These are phyloP conservation scores for Zaprionus inermis DNA, from an alignment of 1,140 invertebrate genomes.

Conservation along the genomic window DNA sequence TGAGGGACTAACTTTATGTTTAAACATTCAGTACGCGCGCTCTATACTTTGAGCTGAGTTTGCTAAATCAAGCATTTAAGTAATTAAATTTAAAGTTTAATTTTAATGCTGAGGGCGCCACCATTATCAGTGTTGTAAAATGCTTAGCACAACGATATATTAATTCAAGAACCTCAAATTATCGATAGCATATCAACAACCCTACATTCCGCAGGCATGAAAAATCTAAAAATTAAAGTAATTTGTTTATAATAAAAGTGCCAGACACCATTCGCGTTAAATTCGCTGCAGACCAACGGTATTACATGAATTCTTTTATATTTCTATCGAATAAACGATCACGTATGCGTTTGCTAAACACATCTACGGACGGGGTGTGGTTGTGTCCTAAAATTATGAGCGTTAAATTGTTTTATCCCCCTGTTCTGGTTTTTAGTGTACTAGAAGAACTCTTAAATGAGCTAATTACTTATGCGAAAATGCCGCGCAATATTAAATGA, in stretches of 20 bases:
- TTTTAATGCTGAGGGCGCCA: conserved; percentile 21
- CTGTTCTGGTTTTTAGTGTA: conserved; percentile 14
- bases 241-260: conserved; percentile 53
- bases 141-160: conserved; percentile 2
- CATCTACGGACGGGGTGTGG: conserved; percentile 33
- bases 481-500: conserved; percentile 57
- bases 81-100: background rate
- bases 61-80: background rate
- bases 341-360: conserved; percentile 7
- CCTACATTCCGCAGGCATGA: conserved; percentile 54
- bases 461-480: conserved; percentile 68
- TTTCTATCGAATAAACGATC: background rate
- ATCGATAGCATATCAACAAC: conserved; percentile 56
- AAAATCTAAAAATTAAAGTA: conserved; percentile 52
- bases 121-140: conserved; percentile 26
- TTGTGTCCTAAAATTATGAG: conserved; percentile 36
- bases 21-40: background rate
- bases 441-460: conserved; percentile 26
- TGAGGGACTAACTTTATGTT: background rate
- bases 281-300: conserved; percentile 33
- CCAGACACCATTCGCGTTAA: conserved; percentile 14
- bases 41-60: background rate
- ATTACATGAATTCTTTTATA: conserved; percentile 8
- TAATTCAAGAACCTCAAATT: conserved; percentile 8
- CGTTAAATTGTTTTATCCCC: conserved; percentile 31